Conservation (phyloP, 2,888 invertebrate genomes). For the Pristionchus fissidentatus region DNA sequence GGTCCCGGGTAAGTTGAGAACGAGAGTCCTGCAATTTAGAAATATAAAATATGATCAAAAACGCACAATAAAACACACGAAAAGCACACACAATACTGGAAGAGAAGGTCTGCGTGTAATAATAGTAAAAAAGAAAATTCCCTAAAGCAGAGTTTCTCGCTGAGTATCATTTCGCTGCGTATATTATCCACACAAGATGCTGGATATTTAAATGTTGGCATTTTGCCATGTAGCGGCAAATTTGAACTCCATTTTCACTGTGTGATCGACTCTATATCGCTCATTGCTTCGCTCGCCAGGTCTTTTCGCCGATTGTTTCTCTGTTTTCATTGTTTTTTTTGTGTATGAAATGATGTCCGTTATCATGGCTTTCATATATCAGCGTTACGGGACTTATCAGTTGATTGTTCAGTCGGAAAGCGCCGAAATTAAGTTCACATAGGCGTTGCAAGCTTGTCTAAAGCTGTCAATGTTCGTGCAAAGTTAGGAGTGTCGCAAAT, state of each 20-base stretch:
- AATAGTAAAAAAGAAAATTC: slow-evolving; percentile 6
- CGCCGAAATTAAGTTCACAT: no score
- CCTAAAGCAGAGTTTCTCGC: background rate
- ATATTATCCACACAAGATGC: background rate
- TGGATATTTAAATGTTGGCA: slow-evolving; percentile 1
- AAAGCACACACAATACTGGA: background rate
- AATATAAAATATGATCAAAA: background rate
- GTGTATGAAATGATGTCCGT: background rate
- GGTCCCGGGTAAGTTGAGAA: slow-evolving; percentile 40
- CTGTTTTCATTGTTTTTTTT: background rate
- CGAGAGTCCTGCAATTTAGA: background rate
- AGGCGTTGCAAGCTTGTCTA: no score
- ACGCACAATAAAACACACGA: background rate
- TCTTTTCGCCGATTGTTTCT: background rate
- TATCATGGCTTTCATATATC: background rate
- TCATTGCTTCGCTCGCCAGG: background rate
- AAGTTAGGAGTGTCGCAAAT: no score
- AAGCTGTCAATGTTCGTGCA: no score
- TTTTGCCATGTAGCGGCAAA: background rate
- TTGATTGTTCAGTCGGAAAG: no score
- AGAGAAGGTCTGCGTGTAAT: background rate
- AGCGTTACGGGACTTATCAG: no score
- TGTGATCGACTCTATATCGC: background rate
- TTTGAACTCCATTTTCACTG: slow-evolving; percentile 37
- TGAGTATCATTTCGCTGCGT: background rate